These are phyloP conservation scores for Temnothorax curvispinosus DNA, from an alignment of 1,140 invertebrate genomes.

Conservation along the genomic window DNA sequence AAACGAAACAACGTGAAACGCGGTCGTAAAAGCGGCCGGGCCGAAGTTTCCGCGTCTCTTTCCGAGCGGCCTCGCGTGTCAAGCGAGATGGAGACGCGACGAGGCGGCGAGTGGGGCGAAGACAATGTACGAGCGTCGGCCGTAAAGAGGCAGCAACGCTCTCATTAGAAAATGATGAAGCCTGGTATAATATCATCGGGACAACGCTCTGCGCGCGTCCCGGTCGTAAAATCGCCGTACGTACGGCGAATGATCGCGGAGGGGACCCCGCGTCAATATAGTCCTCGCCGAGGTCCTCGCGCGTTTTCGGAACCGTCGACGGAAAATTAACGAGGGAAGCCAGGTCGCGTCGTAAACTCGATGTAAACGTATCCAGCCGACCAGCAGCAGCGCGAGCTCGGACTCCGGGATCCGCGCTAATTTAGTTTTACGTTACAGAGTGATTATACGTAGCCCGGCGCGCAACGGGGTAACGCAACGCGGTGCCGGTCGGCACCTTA, in stretches of 20 bases:
- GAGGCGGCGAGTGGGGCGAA: background rate
- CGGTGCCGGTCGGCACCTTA: conserved; percentile 73
- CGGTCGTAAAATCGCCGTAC: conserved; percentile 32
- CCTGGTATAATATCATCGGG: conserved; percentile 18
- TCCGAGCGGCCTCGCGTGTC: conserved; percentile 21
- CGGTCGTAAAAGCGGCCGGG: background rate
- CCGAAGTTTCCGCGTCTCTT: conserved; percentile 25
- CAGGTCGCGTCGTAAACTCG: conserved; percentile 14
- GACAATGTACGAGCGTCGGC: background rate
- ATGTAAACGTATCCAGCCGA: conserved; percentile 38
- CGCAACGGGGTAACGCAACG: conserved; percentile 72
- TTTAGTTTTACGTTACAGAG: conserved; percentile 79
- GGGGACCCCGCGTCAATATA: background rate
- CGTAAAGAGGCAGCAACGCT: conserved; percentile 13
- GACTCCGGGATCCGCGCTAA: conserved; percentile 66
- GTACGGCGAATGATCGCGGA: background rate
- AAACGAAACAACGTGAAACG: conserved; percentile 36
- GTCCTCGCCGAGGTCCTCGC: background rate
- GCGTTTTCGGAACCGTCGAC: conserved; percentile 21
- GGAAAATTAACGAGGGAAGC: conserved; percentile 17
- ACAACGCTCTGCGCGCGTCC: background rate
- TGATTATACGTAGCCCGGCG: conserved; percentile 72
- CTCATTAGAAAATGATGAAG: conserved; percentile 43
- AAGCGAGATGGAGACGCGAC: background rate
- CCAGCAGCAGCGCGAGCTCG: conserved; percentile 35